These are phyloP conservation scores for Cantharis lateralis DNA, from an alignment of 2,888 invertebrate genomes.

Conservation along the genomic window DNA sequence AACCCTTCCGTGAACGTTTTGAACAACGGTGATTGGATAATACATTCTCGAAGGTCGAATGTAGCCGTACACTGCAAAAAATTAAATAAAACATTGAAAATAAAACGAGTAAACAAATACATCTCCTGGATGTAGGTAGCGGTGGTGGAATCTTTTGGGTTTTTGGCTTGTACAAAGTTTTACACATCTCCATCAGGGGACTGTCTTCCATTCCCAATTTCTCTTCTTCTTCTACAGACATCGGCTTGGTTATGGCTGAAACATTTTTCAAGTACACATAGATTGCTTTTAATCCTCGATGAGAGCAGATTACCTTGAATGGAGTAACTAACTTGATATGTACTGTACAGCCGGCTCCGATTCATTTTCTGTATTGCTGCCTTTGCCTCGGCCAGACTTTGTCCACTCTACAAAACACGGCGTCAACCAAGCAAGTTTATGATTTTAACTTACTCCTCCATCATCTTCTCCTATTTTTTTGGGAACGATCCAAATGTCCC, in stretches of 20 bases:
- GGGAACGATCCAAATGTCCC: slow-evolving; percentile 22
- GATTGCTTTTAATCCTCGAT: background rate
- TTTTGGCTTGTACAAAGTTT: slow-evolving; percentile 16
- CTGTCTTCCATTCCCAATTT: background rate
- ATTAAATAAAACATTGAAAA: background rate
- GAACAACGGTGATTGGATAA: slow-evolving; percentile 9
- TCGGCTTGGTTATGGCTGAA: background rate
- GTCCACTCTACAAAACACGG: background rate
- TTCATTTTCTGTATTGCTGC: slow-evolving; percentile 14
- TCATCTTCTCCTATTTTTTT: slow-evolving; percentile 17
- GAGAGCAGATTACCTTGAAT: slow-evolving; percentile 11
- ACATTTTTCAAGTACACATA: background rate
- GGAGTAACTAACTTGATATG: slow-evolving; percentile 29
- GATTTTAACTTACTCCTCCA: background rate
- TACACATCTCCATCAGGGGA: slow-evolving; percentile 1
- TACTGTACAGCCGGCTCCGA: slow-evolving; percentile 21
- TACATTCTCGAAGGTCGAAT: slow-evolving; percentile 21
- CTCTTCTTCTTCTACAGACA: background rate
- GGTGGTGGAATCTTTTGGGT: slow-evolving; percentile 30
- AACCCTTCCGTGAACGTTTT: slow-evolving; percentile 3
- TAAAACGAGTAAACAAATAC: background rate
- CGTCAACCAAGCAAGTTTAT: background rate
- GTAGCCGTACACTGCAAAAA: slow-evolving; percentile 22
- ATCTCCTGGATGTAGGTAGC: slow-evolving; percentile 25
- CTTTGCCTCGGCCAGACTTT: slow-evolving; percentile 4